Conservation (phyloP, 2,797 vertebrate species). For the Coregonus suidteri region DNA sequence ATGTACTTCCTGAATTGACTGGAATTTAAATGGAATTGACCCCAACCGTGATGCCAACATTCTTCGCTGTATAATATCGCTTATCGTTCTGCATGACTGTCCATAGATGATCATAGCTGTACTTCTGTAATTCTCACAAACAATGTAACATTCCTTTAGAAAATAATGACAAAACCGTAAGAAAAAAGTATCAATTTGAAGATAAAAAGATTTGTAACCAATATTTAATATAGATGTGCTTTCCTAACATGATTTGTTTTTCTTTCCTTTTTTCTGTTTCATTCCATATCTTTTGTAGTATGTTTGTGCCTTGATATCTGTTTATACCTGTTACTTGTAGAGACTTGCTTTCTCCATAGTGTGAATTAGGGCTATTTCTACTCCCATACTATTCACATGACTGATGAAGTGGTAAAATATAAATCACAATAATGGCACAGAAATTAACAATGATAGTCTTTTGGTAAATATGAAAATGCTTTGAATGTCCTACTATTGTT, state of each 20-base stretch:
- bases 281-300: constrained; percentile 31
- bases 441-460: constrained; percentile 49
- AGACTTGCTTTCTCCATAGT: constrained; percentile 64
- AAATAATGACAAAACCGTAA: constrained; percentile 62
- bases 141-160: constrained; percentile 73
- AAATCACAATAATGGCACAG: constrained; percentile 49
- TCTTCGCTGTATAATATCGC: constrained; percentile 67
- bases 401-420: constrained; percentile 35
- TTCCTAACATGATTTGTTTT: constrained; percentile 60
- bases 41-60: constrained; percentile 55
- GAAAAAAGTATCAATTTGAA: constrained; percentile 64
- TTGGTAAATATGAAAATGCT: constrained; percentile 50
- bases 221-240: constrained; percentile 66
- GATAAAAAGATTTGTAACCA: constrained; percentile 55
- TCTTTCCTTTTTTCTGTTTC: constrained; percentile 3
- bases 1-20: constrained; percentile 30
- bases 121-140: constrained; percentile 51
- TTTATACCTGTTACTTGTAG: constrained; percentile 19
- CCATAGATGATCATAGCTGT: constrained; percentile 54
- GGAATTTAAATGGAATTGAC: constrained; percentile 73
- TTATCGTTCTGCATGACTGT: constrained; percentile 74
- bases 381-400: constrained; percentile 61
- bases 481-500: constrained; percentile 63
- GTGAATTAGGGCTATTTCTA: constrained; percentile 76
- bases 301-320: constrained; percentile 5